Conservation (phyloP, 2,797 vertebrate genomes). For the Chiloscyllium punctatum region DNA sequence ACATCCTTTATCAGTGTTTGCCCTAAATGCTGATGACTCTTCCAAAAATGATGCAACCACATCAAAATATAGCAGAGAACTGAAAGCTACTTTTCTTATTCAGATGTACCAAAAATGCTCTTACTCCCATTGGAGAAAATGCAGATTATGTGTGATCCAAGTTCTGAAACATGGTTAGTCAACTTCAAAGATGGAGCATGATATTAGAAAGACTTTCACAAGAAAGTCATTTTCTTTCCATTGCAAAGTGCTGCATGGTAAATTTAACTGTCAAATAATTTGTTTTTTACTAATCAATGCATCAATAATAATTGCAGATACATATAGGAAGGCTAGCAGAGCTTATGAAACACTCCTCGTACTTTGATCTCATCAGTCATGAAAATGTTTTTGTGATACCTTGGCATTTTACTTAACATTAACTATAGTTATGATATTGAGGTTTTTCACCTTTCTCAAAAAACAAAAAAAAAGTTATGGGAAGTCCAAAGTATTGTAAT, state of each 20-base stretch:
- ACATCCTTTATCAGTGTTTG: not conserved
- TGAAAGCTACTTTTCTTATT: not conserved
- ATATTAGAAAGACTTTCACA: not conserved
- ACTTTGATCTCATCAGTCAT: not conserved
- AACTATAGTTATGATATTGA: not conserved
- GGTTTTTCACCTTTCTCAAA: not conserved
- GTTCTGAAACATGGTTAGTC: not conserved
- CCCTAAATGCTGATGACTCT: not conserved
- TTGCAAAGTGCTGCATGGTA: not conserved
- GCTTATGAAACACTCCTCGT: not conserved
- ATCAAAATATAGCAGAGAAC: not conserved
- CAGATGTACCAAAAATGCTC: not conserved
- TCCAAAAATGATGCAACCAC: not conserved
- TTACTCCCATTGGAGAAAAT: not conserved
- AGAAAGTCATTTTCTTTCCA: not conserved
- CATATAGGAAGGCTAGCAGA: not conserved
- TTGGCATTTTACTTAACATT: not conserved
- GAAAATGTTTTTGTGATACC: not conserved
- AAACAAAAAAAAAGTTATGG: not conserved
- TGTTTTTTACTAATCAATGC: not conserved
- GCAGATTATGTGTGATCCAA: not conserved
- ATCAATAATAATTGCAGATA: not conserved
- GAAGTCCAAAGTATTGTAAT: not conserved
- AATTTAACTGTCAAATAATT: not conserved
- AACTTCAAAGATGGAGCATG: not conserved